A percentile compares a stretch with the other conserved stretches of the same genome.
These are phyloP conservation scores for Synergus laeviventris DNA, from an alignment of 2,888 invertebrate genomes.

Conservation along the genomic window DNA sequence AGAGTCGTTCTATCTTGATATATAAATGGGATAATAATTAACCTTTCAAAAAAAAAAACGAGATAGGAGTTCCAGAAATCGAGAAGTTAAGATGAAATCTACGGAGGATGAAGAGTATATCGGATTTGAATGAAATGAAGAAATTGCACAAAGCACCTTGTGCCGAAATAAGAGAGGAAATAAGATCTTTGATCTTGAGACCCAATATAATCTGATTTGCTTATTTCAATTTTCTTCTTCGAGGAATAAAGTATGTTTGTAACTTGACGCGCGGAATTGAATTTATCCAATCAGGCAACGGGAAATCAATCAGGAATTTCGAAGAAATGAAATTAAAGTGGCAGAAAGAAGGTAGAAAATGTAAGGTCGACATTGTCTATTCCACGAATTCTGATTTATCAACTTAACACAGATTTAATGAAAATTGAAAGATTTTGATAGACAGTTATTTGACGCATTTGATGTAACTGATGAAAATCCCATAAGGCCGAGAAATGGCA, in stretches of 20 bases:
- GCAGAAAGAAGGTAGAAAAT: background rate
- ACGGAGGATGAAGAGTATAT: background rate
- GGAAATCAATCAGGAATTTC: constrained; percentile 3
- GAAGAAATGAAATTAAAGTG: background rate
- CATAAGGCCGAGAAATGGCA: background rate
- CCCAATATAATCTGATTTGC: constrained; percentile 10
- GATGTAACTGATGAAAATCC: no score
- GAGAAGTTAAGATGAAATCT: background rate
- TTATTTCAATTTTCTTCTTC: constrained; percentile 28
- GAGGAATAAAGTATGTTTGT: background rate
- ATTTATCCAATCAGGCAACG: background rate
- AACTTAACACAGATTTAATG: background rate
- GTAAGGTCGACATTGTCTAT: background rate
- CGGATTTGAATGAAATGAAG: background rate
- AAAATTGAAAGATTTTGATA: no score
- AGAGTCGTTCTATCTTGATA: no score
- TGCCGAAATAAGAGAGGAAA: background rate
- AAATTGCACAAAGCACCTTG: background rate
- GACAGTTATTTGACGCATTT: no score
- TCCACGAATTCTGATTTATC: background rate
- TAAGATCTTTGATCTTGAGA: background rate
- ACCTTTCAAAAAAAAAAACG: background rate
- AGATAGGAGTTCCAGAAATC: background rate
- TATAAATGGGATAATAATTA: background rate
- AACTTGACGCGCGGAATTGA: background rate